Base-by-base conservation (phyloP, 2,797 vertebrate species). In the Thalassophryne amazonica region DNA sequence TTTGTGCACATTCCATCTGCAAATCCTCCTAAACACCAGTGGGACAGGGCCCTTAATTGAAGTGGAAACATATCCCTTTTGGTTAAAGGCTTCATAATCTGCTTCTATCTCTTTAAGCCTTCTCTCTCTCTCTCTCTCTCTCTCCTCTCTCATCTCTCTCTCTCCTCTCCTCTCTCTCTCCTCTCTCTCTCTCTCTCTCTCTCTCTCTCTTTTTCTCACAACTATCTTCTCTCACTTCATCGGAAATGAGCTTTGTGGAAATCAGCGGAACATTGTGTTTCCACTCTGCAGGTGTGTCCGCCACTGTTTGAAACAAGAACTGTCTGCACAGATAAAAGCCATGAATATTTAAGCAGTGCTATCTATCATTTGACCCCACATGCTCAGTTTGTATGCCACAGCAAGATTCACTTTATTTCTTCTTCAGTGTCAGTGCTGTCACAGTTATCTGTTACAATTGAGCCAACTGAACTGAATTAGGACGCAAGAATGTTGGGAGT, bases 291-390 rank as follows among this genome's bases (percentile, higher is more conserved):
- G 57, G 69, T 69, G 64, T 76, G 74, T 81, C 63, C 50, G 3
- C 46, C 48, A 51, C 42, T 17, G 15, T 71, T 84, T 80, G 60
- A 78, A 64, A 64, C 22, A 51, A 66, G 62, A 74, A 53, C 54
- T 42, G 56, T 61, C 66, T 76, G 77, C 76, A 74, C 68, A 79
- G 81, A 85, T 84, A 81, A 83, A 73, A 62, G 52, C 75, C 70
- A 69, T 85, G 73, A 81, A 87, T 86, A 75, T 80, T 83, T 76
- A 70, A 83, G 51, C 15, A 22, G 46, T 52, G 50, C 69, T 25
- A 70, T 81, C 73, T 60, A 71, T 86, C 70, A 66, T 71, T 76
- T 79, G 71, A 80, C 71, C 73, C 46, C 21, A 14, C 53, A 56
- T 22, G 7, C 48, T 54, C 50, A 19, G 30, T 18, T 25, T 52